Evolutionary conservation across 2,888 invertebrate genomes (phyloP).

Genomic region (Leptopilina syphax): DNA sequence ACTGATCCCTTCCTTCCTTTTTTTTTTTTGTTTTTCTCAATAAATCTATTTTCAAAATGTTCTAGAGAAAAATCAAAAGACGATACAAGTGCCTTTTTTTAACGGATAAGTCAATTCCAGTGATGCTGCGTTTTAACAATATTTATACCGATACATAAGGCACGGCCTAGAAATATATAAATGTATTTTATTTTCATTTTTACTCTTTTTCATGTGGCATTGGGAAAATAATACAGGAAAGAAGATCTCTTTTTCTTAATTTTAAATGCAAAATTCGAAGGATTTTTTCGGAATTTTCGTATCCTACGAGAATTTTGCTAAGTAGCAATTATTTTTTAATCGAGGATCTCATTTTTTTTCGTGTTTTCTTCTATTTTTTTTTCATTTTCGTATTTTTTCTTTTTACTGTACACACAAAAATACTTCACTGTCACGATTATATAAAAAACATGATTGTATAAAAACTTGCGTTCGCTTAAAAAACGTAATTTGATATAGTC

Average conservation of each 20-base stretch:
- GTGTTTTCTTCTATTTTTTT: slow-evolving; percentile 1
- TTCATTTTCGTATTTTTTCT: background rate
- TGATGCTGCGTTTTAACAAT: slow-evolving; percentile 19
- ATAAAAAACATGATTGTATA: slow-evolving; percentile 39
- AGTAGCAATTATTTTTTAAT: slow-evolving; percentile 14
- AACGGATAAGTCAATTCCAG: slow-evolving; percentile 33
- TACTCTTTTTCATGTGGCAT: slow-evolving; percentile 5
- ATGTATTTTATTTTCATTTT: background rate
- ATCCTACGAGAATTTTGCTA: background rate
- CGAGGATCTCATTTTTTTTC: slow-evolving; percentile 18
- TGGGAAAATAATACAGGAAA: slow-evolving; percentile 39
- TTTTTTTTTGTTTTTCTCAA: background rate
- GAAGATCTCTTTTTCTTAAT: slow-evolving; percentile 23
- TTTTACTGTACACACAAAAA: slow-evolving; percentile 39
- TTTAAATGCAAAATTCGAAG: background rate
- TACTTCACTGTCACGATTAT: slow-evolving; percentile 36
- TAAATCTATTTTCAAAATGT: background rate
- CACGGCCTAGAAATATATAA: slow-evolving; percentile 37
- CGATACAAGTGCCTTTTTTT: slow-evolving; percentile 19
- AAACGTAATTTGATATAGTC: slow-evolving; percentile 37
- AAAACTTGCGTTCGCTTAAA: slow-evolving; percentile 36
- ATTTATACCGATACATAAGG: slow-evolving; percentile 36
- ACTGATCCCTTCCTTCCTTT: slow-evolving; percentile 35
- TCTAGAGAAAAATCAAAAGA: background rate
- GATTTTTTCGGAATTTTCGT: background rate